Percentiles rank a stretch among this genome's conserved stretches.
Conservation (phyloP, 2,888 invertebrate genomes). For the Sycophila texana region DNA sequence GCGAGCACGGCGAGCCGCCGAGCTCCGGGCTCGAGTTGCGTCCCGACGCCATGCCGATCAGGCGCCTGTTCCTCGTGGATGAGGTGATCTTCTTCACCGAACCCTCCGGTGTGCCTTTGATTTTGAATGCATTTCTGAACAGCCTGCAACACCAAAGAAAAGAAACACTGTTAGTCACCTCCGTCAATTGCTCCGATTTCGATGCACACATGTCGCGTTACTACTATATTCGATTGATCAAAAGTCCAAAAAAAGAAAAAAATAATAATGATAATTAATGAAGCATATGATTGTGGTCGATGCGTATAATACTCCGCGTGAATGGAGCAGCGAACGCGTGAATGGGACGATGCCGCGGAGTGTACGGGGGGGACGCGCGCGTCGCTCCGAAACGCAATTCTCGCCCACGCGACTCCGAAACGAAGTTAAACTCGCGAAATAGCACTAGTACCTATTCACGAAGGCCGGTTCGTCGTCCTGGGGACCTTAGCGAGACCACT, state of each 20-base stretch:
- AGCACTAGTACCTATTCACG: slow-evolving; percentile 8
- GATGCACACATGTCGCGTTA: background rate
- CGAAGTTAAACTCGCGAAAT: background rate
- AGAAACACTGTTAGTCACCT: slow-evolving; percentile 28
- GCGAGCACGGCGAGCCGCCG: slow-evolving; percentile 44
- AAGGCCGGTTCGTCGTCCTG: background rate
- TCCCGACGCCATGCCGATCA: slow-evolving; percentile 67
- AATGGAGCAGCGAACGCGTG: too few species aligned
- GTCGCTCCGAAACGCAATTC: slow-evolving; percentile 15
- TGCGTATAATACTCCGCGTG: too few species aligned
- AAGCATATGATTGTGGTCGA: too few species aligned
- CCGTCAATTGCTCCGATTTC: background rate
- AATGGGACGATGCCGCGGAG: too few species aligned
- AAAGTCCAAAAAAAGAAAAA: too few species aligned
- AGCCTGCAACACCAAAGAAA: slow-evolving; percentile 62
- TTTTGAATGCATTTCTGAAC: slow-evolving; percentile 72
- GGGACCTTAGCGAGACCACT: slow-evolving; percentile 25
- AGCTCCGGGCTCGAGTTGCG: slow-evolving; percentile 64
- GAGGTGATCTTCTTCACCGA: slow-evolving; percentile 60
- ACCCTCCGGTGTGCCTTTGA: slow-evolving; percentile 69
- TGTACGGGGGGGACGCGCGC: background rate
- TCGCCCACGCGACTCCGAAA: background rate
- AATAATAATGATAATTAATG: background rate
- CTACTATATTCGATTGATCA: too few species aligned
- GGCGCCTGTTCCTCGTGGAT: slow-evolving; percentile 61